A percentile compares a stretch with the other conserved stretches of the same genome.
phyloP scores from a whole-genome alignment of 2,113 vertebrate species.

The Grammomys dolichurus region DNA sequence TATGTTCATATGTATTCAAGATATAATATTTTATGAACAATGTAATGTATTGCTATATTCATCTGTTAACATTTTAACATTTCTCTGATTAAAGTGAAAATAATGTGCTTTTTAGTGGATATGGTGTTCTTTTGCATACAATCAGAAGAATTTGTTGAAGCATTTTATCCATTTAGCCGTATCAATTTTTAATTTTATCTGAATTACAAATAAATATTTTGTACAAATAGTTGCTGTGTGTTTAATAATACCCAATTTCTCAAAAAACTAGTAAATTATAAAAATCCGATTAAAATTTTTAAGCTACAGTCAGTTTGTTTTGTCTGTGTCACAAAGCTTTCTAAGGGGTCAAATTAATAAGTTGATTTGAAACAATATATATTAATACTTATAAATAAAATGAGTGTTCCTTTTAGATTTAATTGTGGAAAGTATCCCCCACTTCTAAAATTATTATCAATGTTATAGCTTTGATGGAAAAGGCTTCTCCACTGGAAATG shows the following conservation, averaged over 20 bases:
- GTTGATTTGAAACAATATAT: background rate
- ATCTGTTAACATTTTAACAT: background rate
- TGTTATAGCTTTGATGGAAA: background rate
- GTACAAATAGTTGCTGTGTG: background rate
- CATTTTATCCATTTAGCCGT: background rate
- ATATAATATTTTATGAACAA: background rate
- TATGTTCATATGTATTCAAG: background rate
- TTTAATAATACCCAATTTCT: background rate
- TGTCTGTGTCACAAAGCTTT: background rate
- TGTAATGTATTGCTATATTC: background rate
- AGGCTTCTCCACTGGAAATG: rapidly evolving
- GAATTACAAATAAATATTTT: background rate
- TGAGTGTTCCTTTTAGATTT: background rate
- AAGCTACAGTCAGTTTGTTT: background rate
- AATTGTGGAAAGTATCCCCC: background rate
- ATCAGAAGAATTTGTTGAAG: background rate
- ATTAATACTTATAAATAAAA: background rate
- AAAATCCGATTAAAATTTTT: background rate
- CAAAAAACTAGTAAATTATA: background rate
- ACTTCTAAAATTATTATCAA: background rate
- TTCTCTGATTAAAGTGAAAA: background rate
- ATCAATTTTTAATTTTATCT: background rate
- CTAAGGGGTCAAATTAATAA: background rate
- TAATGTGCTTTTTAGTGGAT: background rate
- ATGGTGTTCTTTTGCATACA: background rate